Base-by-base conservation (phyloP, 2,797 vertebrate species). In the Arrhamphus sclerolepis region DNA sequence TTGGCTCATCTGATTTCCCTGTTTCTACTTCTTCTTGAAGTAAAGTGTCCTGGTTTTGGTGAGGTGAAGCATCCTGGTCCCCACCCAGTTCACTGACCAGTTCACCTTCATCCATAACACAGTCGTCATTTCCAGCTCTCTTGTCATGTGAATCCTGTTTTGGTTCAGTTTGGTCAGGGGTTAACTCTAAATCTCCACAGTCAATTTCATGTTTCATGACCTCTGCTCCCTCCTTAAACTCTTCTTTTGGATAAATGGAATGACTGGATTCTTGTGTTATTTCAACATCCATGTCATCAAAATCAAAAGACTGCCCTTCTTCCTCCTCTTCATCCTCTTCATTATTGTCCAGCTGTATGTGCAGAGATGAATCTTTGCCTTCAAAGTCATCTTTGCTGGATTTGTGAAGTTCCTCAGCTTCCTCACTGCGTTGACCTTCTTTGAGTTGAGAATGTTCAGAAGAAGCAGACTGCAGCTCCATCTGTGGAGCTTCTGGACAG, bases 221-320 rank as follows among this genome's bases (percentile, higher is more conserved):
- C 26, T 73, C 62, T 5, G 75, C 52, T 44, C 46, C 82, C 18
- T 73, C 60, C 38, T 77, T 76, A 22, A 57, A 18, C 6, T 65
- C 50, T 22, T 78, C 77, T 2, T 46, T 28, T 1, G 9, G 46
- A 39, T 53, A 42, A 39, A 40, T 13, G 26, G 34, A 3, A 3
- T 18, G 9, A 47, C 44, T 31, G 4, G 29, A 39, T 1, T 28
- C 73, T 8, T 71, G 13, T 10, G 79, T 76, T 16, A 28, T 39
- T 75, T 90, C 90, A 2, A 83, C 7, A 11, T 90, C 80, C 18
- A 87, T 62, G 18, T 89, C 90, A 29, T 91, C 91, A 57, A 88
- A 89, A 51, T 86, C 86, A 80, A 90, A 75, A 0, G 85, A 83
- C 62, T 86, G 88, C 14, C 91, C 87, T 3, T 87, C 84, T 0